Base-by-base conservation (phyloP, 2,113 vertebrate species). In the Trogon melanurus region DNA sequence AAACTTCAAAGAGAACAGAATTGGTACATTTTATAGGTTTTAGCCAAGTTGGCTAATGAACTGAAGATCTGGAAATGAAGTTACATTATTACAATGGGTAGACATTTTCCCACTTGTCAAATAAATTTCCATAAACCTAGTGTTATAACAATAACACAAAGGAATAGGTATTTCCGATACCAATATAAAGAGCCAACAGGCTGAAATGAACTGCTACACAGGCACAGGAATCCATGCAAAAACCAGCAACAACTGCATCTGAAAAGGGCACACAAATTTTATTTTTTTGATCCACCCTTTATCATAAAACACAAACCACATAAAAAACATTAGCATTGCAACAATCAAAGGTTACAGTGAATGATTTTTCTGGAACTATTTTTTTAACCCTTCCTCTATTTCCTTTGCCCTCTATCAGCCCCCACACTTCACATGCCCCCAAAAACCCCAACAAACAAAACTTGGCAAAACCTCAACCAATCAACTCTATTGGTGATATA, bases 1-100 rank as follows among this genome's bases (percentile, higher is more conserved):
- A 95, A 95, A 97, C 95, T 96, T 97, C 96, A 96, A 96, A 96
- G 94, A 16, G 38, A 91, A 91, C 20, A 60, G n/a, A 91, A 95
- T 9, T 85, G 92, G 91, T 95, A 79, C 78, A 78, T 88, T 95
- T 91, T 66, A 65, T 8, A 92, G 41, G 41, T 84, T 95, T 92
- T 71, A 85, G 84, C 91, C 89, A 96, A 97, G 88, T 88, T 93
- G 91, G 96, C 93, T 95, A 96, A 95, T 54, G 87, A 96, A 95
- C 89, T 95, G 89, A 97, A 89, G 96, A 93, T 93, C 86, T 85
- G 85, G 89, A 96, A 97, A 90, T 93, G 66, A 95, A 95, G 93
- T 91, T 95, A 91, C 53, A 83, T 60, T 27, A 93, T 93, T 95
- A 93, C 65, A 95, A 89, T 22, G 57, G 61, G 74, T 94, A 91